Evolutionary conservation across 2,888 invertebrate genomes (phyloP), one percentile per base, ranked within the genome.

Genomic region (Lamellibrachia satsuma): DNA sequence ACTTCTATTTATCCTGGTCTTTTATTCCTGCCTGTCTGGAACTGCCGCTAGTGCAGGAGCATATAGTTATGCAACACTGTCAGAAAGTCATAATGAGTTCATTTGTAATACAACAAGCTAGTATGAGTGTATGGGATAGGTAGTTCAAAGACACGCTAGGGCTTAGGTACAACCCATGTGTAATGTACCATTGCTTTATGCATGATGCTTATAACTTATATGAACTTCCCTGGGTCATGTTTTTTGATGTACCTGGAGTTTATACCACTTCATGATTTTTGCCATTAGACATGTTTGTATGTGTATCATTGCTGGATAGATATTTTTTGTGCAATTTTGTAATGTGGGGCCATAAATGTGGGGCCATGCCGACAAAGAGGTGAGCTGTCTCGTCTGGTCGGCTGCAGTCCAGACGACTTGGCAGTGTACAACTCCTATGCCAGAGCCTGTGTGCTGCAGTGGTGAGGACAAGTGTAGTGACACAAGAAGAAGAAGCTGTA

Each of bases 11-110:
- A 75, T 75, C n/a, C 22, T 6, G 15, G 22, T 22, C 75, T 11
- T 75, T n/a, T 75, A 75, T 22, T 75, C n/a, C 75, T 22, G 75
- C 75, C 75, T 75, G 75, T 75, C 75, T 75, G 75, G 75, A 75
- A 22, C 15, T 6, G 75, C 22, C 75, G 3, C 75, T 22, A 75
- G 75, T 75, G 75, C 75, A 75, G 75, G 60, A 22, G 75, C n/a
- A n/a, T 22, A n/a, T 75, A 22, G 75, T 75, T 75, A 75, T 75
- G 75, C 75, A 75, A 75, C 75, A 75, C 22, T 15, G 15, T 15
- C 22, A n/a, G 22, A 15, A 75, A 75, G 75, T 75, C 75, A 6
- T 75, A 75, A 75, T 75, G n/a, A 75, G 22, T 75, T 15, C n/a
- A 75, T 75, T 75, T 75, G 15, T n/a, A 75, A 75, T 75, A 2